A percentile compares a stretch with the other conserved stretches of the same genome.
Evolutionary conservation across 2,113 vertebrate species (phyloP).

Genomic region (Datnioides undecimradiatus): DNA sequence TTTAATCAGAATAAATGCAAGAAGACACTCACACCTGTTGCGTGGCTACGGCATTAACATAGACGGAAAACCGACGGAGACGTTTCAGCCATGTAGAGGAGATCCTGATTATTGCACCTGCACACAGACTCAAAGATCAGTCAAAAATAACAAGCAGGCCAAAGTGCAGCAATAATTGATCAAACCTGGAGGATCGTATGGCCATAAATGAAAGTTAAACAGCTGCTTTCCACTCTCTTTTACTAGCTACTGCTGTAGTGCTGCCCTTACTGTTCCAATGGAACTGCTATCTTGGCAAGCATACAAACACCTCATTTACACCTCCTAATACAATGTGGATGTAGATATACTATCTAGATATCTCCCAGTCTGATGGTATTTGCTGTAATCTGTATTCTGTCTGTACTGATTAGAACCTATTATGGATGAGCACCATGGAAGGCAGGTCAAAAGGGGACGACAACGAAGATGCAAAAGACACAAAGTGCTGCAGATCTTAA

Average conservation of each 20-base stretch:
- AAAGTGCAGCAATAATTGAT: slow-evolving; percentile 32
- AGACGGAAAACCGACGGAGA: slow-evolving; percentile 22
- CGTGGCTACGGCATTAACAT: slow-evolving; percentile 6
- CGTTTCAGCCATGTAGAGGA: slow-evolving; percentile 1
- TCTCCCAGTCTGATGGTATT: neutral
- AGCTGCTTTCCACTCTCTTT: neutral
- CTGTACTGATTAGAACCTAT: neutral
- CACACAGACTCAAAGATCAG: slow-evolving; percentile 19
- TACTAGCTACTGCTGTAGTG: neutral
- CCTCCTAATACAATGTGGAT: neutral
- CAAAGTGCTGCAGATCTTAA: neutral
- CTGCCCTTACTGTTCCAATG: neutral
- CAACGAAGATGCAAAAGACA: neutral
- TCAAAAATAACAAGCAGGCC: slow-evolving; percentile 23
- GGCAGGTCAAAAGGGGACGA: neutral
- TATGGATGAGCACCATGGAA: neutral
- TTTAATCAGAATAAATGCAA: slow-evolving; percentile 50
- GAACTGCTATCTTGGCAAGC: neutral
- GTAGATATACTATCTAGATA: neutral
- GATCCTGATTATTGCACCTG: slow-evolving; percentile 38
- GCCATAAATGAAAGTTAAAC: neutral
- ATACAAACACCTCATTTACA: slow-evolving; percentile 10
- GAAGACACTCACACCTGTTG: slow-evolving; percentile 52
- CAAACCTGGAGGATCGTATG: neutral
- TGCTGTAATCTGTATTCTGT: neutral